Evolutionary conservation across 2,113 vertebrate species (phyloP), one percentile per base, ranked within the genome.

Genomic region (Phoenicopterus ruber): DNA sequence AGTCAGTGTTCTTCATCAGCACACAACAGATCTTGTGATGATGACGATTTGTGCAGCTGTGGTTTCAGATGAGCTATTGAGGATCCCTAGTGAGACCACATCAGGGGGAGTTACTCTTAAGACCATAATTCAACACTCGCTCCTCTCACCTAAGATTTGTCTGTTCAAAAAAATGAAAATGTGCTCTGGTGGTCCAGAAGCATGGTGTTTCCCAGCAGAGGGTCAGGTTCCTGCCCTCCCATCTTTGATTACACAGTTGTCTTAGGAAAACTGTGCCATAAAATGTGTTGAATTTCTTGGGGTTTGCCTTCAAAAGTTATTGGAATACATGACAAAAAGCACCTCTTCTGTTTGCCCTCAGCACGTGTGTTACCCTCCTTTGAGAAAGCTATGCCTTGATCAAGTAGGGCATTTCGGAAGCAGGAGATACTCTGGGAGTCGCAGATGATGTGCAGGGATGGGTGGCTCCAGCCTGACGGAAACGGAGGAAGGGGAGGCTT

Each of bases 11-110:
- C 26, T 28, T 84, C 88, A 74, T 92, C 74, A 94, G 63, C 88
- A 90, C 63, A 67, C n/a, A 81, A 2, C 59, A 76, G 69, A 38
- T 81, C 86, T 65, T 18, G 50, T 24, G 57, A 31, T 55, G 91
- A 36, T 0, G 6, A 29, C 76, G 91, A 79, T 91, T 94, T 94
- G 81, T 92, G 93, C 83, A 63, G 49, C 86, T 36, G n/a, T 10
- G 7, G 54, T 70, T 84, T 52, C 86, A 83, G 34, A 87, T 66
- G 86, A 96, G 83, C 57, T 94, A 47, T 29, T 82, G 88, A 71
- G 52, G 67, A 80, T 93, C 90, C 86, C 94, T 21, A 5, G 89
- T 26, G 95, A 93, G 90, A 81, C 92, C 79, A 79, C 79, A 81
- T 76, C 80, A 55, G 42, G 63, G 65, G 34, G 65, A 86, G 81